Conservation (phyloP, 2,113 vertebrate species). For the Platichthys stellatus region DNA sequence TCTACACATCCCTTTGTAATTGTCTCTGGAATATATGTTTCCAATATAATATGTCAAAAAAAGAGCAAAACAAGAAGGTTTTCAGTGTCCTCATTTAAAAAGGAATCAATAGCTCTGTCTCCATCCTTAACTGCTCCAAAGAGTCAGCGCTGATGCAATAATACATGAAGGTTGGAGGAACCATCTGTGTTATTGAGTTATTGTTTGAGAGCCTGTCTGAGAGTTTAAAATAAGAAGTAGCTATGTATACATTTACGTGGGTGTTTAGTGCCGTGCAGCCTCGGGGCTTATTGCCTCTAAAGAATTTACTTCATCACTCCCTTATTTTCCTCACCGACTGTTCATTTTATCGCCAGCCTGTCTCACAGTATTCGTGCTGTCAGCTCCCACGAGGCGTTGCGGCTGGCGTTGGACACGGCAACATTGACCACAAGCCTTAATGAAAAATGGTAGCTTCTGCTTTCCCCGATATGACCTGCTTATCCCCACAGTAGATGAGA, state of each 20-base stretch:
- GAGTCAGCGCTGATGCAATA: slow-evolving; percentile 65
- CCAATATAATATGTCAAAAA: slow-evolving; percentile 33
- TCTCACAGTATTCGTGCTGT: slow-evolving; percentile 21
- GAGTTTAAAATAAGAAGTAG: slow-evolving; percentile 44
- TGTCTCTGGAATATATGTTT: slow-evolving; percentile 50
- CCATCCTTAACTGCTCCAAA: slow-evolving; percentile 61
- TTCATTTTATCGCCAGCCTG: slow-evolving; percentile 17
- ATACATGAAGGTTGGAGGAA: slow-evolving; percentile 63
- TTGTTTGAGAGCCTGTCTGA: slow-evolving; percentile 49
- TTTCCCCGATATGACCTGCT: slow-evolving; percentile 55
- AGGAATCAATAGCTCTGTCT: slow-evolving; percentile 66
- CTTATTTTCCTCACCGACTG: slow-evolving; percentile 17
- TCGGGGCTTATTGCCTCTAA: slow-evolving; percentile 43
- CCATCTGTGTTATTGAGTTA: slow-evolving; percentile 57
- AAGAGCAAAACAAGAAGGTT: slow-evolving; percentile 27
- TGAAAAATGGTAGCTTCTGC: slow-evolving; percentile 46
- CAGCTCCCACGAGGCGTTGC: slow-evolving; percentile 44
- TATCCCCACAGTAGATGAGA: slow-evolving; percentile 38
- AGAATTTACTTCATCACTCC: slow-evolving; percentile 24
- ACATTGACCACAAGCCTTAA: slow-evolving; percentile 52
- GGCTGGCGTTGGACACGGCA: slow-evolving; percentile 12
- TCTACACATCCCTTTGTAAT: slow-evolving; percentile 17
- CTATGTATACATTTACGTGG: slow-evolving; percentile 37
- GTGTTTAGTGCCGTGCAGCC: not conserved
- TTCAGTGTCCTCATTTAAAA: slow-evolving; percentile 60